A percentile compares a stretch with the other conserved stretches of the same genome.
phyloP scores from a whole-genome alignment of 2,888 invertebrate species.

The Beris morrisii region DNA sequence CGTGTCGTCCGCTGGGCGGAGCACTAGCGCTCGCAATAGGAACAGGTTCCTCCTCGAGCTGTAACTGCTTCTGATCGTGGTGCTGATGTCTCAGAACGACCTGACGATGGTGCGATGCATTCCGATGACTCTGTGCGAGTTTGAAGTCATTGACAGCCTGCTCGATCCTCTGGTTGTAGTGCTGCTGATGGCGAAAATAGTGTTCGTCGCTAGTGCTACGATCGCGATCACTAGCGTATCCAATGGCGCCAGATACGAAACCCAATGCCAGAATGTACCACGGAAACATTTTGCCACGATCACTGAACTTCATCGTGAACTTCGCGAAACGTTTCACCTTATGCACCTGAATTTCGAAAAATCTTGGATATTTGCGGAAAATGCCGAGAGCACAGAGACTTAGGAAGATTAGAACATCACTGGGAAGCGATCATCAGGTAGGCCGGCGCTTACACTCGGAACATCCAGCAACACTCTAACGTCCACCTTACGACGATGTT shows the following conservation, averaged over 20 bases:
- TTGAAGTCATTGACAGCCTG: constrained; percentile 43
- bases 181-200: constrained; percentile 46
- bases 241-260: constrained; percentile 5
- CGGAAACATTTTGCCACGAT: constrained; percentile 14
- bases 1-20: constrained; percentile 1
- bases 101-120: constrained; percentile 20
- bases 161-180: constrained; percentile 45
- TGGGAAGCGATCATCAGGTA: too few relatives aligned
- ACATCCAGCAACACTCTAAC: too few relatives aligned
- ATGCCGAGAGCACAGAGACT: too few relatives aligned
- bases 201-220: constrained; percentile 36
- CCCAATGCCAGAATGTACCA: constrained; percentile 6
- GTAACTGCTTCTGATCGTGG: constrained; percentile 16
- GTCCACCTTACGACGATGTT: too few relatives aligned
- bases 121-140: constrained; percentile 36
- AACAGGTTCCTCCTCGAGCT: constrained; percentile 17
- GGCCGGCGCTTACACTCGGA: too few relatives aligned
- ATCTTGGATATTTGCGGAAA: neutral
- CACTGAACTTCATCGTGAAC: constrained; percentile 13
- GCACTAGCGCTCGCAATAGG: constrained; percentile 2
- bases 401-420: too few relatives aligned
- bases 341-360: constrained; percentile 15
- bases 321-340: neutral
- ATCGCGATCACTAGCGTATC: constrained; percentile 11
- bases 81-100: constrained; percentile 41